Evolutionary conservation across 2,888 invertebrate species (phyloP), one percentile per base, ranked within the genome.

Genomic region (Troilus luridus): DNA sequence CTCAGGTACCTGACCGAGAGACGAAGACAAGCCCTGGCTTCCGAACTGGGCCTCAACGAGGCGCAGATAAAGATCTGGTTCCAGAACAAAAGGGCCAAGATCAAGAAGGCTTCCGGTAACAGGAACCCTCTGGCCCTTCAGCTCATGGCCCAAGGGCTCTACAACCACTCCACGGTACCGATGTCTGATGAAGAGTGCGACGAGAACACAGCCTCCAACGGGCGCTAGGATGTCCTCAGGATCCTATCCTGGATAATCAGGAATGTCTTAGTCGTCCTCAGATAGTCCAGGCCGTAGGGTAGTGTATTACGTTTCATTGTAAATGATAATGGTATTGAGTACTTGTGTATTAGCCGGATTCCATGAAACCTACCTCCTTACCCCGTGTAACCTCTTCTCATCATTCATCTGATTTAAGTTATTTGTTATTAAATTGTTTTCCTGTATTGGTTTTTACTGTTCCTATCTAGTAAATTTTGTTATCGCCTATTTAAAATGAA

Each of bases 21-120:
- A 92, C 95, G 99, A 93, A 95, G 99, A 88, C 98, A 98, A 94
- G 97, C 98, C 93, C 95, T 99, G 92, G 98, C 98, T n/a, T 95
- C 96, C 9, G 98, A 98, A 93, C 95, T 99, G 92, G 97, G 98
- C 0, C 95, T 99, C 92, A 98, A 99, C 93, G 99, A 99, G 94
- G 98, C 98, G 0, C 99, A 99, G 95, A 99, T 98, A 94, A 98
- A 98, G 95, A 98, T 98, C 94, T 98, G 98, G 98, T 98, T 98
- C 95, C 98, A 99, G 95, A 98, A 99, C 95, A 98, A 99, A 94
- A 95, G 99, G 24, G 99, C 99, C 92, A 99, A 99, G 95, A 97
- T 98, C 94, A 99, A 99, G 95, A 99, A 99, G 94, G 96, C 98
- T 0, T 96, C 96, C 0, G 98, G 98, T 0, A 96, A 97, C 93